These are phyloP conservation scores for Athalia circularis DNA, from an alignment of 2,888 invertebrate species.

Conservation along the genomic window DNA sequence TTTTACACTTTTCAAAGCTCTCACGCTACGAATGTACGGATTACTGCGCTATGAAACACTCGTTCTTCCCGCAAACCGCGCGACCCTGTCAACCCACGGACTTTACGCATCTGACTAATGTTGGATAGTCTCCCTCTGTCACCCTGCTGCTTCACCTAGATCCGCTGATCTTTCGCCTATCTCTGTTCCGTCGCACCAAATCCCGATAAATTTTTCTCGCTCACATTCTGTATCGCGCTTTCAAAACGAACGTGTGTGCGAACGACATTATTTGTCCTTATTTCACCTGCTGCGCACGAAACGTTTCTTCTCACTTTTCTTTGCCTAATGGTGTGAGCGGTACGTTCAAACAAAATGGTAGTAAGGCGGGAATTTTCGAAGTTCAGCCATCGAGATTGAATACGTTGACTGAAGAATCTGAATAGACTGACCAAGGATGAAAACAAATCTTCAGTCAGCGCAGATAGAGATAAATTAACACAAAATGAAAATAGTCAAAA, in stretches of 20 bases:
- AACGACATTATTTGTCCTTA: no score
- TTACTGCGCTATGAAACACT: slow-evolving; percentile 6
- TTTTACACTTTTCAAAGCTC: background rate
- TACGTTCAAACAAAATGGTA: slow-evolving; percentile 3
- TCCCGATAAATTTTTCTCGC: no score
- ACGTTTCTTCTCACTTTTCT: background rate
- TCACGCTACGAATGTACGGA: background rate
- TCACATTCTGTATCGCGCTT: no score
- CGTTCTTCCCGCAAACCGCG: slow-evolving; percentile 57
- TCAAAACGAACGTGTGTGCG: no score
- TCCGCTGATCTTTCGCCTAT: background rate
- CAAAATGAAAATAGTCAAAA: no score
- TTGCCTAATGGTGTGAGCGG: background rate
- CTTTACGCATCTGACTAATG: slow-evolving; percentile 59
- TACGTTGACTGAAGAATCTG: background rate
- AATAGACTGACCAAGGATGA: background rate
- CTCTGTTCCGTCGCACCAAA: background rate
- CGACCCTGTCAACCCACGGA: slow-evolving; percentile 62
- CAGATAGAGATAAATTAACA: no score
- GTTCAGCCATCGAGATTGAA: background rate
- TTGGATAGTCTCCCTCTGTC: slow-evolving; percentile 51
- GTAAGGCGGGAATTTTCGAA: background rate
- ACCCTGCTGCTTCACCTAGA: slow-evolving; percentile 10
- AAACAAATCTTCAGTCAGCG: no score
- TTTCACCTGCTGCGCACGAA: background rate